Evolutionary conservation across 2,888 invertebrate genomes (phyloP).

Genomic region (Cyrtodaria siliqua): DNA sequence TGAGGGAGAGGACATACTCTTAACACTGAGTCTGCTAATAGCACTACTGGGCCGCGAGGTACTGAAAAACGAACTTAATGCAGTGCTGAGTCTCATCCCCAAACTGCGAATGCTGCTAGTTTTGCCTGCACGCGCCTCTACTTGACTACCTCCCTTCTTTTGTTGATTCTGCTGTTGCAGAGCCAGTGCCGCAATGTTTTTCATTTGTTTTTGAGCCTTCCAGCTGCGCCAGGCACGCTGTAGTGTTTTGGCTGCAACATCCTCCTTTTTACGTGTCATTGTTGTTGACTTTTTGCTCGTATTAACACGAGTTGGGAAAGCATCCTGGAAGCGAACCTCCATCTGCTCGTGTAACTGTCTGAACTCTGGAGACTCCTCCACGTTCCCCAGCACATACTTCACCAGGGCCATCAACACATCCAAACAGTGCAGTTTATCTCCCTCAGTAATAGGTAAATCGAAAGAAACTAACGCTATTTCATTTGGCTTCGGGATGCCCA

Average conservation of each 20-base stretch:
- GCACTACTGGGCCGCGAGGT: slow-evolving; percentile 74
- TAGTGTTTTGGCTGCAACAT: slow-evolving; percentile 96
- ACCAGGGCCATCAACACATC: slow-evolving; percentile 97
- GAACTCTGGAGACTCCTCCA: slow-evolving; percentile 96
- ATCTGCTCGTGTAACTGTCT: slow-evolving; percentile 93
- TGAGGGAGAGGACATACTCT: slow-evolving; percentile 45
- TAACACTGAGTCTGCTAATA: slow-evolving; percentile 70
- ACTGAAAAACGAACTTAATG: slow-evolving; percentile 75
- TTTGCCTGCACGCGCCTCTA: slow-evolving; percentile 31
- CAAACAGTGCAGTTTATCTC: slow-evolving; percentile 98
- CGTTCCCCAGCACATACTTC: slow-evolving; percentile 97
- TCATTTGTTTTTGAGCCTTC: slow-evolving; percentile 82
- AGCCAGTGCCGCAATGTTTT: slow-evolving; percentile 79
- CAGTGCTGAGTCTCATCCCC: slow-evolving; percentile 71
- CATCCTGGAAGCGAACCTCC: slow-evolving; percentile 88
- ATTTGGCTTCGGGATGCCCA: slow-evolving; percentile 98
- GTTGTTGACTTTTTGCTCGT: slow-evolving; percentile 97
- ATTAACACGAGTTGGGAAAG: slow-evolving; percentile 97
- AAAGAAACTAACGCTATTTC: slow-evolving; percentile 98
- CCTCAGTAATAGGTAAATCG: slow-evolving; percentile 97
- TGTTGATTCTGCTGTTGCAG: slow-evolving; percentile 74
- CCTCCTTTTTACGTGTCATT: slow-evolving; percentile 97
- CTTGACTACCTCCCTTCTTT: slow-evolving; percentile 36
- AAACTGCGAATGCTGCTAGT: slow-evolving; percentile 70
- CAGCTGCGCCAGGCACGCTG: slow-evolving; percentile 90